phyloP scores from a whole-genome alignment of 1,140 invertebrate genomes.

The Eufriesea mexicana region DNA sequence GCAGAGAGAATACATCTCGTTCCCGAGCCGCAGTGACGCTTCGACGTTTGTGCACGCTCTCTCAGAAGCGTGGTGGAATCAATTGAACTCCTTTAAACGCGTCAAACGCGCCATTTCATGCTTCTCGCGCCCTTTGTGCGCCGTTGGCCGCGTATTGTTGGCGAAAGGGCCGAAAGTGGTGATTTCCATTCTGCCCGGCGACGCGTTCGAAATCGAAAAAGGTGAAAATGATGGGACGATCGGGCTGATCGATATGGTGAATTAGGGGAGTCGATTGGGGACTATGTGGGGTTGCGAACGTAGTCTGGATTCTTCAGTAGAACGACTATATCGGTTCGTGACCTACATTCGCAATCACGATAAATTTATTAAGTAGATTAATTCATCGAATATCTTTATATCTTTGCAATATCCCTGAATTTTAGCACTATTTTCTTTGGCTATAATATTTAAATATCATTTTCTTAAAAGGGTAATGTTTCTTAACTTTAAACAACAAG shows the following conservation, averaged over 20 bases:
- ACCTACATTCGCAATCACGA: no score
- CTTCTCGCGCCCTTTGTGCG: constrained; percentile 11
- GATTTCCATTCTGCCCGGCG: constrained; percentile 45
- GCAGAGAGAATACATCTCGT: background rate
- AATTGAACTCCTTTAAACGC: constrained; percentile 56
- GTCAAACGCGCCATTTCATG: constrained; percentile 49
- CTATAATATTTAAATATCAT: no score
- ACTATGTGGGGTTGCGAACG: background rate
- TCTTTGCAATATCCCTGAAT: no score
- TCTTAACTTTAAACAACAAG: no score
- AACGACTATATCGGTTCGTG: background rate
- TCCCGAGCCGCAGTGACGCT: background rate
- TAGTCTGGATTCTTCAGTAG: background rate
- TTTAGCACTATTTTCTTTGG: no score
- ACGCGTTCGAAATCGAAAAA: background rate
- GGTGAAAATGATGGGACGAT: background rate
- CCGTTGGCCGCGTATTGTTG: constrained; percentile 28
- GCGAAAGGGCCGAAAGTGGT: constrained; percentile 34
- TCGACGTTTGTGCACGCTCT: constrained; percentile 28
- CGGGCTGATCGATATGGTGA: background rate
- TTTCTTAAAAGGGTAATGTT: no score
- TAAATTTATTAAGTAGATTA: no score
- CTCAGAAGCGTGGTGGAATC: constrained; percentile 29
- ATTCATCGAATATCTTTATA: no score
- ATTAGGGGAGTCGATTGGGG: background rate